Conservation (phyloP, 2,797 vertebrate species). For the Podarcis lilfordi region DNA sequence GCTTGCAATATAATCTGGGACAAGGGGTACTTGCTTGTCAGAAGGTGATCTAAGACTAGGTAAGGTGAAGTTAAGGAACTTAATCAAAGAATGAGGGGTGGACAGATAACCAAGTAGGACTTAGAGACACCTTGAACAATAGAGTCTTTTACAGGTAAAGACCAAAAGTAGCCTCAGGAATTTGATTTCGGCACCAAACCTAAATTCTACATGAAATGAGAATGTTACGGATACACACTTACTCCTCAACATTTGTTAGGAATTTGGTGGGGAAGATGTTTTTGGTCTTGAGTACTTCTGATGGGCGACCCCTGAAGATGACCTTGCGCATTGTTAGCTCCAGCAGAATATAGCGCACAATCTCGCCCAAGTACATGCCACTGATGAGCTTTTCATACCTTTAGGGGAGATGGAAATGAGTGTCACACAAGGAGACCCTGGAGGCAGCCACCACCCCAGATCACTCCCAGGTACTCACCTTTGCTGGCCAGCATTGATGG, state of each 20-base stretch:
- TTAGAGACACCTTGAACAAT: not conserved
- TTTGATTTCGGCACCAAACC: not conserved
- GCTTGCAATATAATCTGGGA: not conserved
- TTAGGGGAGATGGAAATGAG: not conserved
- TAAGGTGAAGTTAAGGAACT: not conserved
- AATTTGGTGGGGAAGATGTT: slow-evolving; percentile 80
- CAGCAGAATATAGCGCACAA: slow-evolving; percentile 77
- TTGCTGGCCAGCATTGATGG: slow-evolving; percentile 77
- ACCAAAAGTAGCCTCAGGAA: not conserved
- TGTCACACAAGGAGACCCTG: not conserved
- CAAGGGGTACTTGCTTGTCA: not conserved
- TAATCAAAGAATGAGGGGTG: not conserved
- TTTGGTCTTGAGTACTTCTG: slow-evolving; percentile 65
- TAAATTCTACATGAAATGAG: not conserved
- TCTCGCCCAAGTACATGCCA: slow-evolving; percentile 82
- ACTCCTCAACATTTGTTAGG: slow-evolving; percentile 78
- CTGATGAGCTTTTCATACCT: slow-evolving; percentile 85
- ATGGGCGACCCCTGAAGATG: slow-evolving; percentile 71
- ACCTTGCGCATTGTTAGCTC: slow-evolving; percentile 62
- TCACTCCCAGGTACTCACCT: slow-evolving; percentile 57
- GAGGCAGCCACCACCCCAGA: not conserved
- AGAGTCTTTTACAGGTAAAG: not conserved
- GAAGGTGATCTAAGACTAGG: not conserved
- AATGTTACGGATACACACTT: slow-evolving; percentile 24
- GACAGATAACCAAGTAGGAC: not conserved